Evolutionary conservation across 2,888 invertebrate species (phyloP).

Genomic region (Selenia dentaria): DNA sequence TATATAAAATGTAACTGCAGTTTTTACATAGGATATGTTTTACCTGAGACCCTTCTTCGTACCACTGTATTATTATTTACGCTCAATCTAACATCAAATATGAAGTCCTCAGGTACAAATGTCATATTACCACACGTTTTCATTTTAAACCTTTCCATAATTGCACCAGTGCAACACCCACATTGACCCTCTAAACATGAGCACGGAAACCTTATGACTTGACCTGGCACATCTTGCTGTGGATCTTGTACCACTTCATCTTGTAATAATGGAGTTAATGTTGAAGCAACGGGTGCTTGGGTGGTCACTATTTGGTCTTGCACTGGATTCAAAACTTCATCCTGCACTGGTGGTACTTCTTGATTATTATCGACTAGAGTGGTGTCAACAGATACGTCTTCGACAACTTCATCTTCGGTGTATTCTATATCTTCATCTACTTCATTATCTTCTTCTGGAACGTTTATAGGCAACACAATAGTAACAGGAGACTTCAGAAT

Average conservation of each 20-base stretch:
- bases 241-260: slow-evolving; percentile 43
- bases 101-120: slow-evolving; percentile 93
- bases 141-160: slow-evolving; percentile 87
- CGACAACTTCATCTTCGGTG: slow-evolving; percentile 41
- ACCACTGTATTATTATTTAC: slow-evolving; percentile 90
- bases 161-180: slow-evolving; percentile 88
- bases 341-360: slow-evolving; percentile 31
- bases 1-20: no score
- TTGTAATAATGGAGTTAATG: slow-evolving; percentile 48
- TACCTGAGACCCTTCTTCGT: slow-evolving; percentile 90
- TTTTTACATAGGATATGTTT: no score
- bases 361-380: slow-evolving; percentile 33
- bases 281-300: slow-evolving; percentile 37
- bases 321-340: slow-evolving; percentile 30
- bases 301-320: slow-evolving; percentile 34
- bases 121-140: slow-evolving; percentile 91
- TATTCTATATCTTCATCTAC: slow-evolving; percentile 39
- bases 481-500: slow-evolving; percentile 72
- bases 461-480: slow-evolving; percentile 68
- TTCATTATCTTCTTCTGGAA: slow-evolving; percentile 55
- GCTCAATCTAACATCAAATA: slow-evolving; percentile 89
- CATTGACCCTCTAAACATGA: slow-evolving; percentile 86
- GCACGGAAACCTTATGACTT: slow-evolving; percentile 85
- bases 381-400: slow-evolving; percentile 36
- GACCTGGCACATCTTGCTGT: slow-evolving; percentile 62